phyloP scores from a whole-genome alignment of 2,888 invertebrate genomes.

The Omphaloscelis lunosa region DNA sequence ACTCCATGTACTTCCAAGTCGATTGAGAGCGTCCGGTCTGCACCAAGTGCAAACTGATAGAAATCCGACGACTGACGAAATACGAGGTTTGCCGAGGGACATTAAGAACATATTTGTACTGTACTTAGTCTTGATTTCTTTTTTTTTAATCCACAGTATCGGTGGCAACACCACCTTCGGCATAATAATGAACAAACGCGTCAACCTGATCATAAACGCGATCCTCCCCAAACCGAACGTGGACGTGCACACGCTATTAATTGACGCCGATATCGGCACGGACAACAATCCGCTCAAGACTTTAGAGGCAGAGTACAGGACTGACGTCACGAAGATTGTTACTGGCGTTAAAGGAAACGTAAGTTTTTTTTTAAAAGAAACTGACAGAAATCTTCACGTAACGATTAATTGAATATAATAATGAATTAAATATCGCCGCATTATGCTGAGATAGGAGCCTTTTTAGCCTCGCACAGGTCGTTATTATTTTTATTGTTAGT shows the following conservation, averaged over 20 bases:
- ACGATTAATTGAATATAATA: no score
- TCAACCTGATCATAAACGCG: slow-evolving; percentile 89
- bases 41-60: no score
- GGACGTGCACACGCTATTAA: slow-evolving; percentile 91
- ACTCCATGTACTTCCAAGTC: no score
- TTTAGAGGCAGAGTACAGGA: slow-evolving; percentile 89
- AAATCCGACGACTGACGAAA: no score
- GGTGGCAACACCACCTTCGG: slow-evolving; percentile 91
- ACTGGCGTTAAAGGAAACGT: slow-evolving; percentile 92
- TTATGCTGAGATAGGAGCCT: no score
- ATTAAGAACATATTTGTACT: no score
- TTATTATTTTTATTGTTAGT: no score
- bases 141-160: slow-evolving; percentile 77
- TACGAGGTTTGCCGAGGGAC: no score
- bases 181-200: slow-evolving; percentile 85
- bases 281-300: slow-evolving; percentile 78
- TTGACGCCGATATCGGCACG: slow-evolving; percentile 86
- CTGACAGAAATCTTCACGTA: no score
- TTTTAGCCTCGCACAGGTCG: no score
- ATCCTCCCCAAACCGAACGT: slow-evolving; percentile 92
- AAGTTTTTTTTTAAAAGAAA: slow-evolving; percentile 66
- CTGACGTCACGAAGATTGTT: slow-evolving; percentile 87
- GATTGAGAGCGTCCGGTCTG: no score
- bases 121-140: neutral
- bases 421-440: no score